Base-by-base conservation (phyloP, 1,140 invertebrate species). In the Drepana arcuata region DNA sequence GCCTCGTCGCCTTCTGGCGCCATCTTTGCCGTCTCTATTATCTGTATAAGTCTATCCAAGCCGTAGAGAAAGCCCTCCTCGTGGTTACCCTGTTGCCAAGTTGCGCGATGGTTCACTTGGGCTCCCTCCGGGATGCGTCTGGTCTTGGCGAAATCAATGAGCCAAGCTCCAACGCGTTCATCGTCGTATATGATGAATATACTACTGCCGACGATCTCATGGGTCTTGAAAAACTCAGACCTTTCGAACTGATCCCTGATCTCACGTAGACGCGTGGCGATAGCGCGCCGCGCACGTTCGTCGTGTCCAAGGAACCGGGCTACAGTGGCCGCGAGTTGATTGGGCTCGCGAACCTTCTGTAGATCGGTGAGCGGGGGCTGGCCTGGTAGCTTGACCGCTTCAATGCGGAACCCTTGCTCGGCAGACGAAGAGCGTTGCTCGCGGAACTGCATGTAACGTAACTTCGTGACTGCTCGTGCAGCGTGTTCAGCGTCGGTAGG, bases 81-180 rank as follows among this genome's bases (percentile, higher is more conserved):
- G 54, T 96, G 93, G 66, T 98, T 98, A 7, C 96, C 96, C 48
- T 93, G 89, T 23, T 87, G 65, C 96, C 96, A 98, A 14, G 86
- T 74, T 7, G 74, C 82, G 28, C 93, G 85, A 68, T 98, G 96
- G 33, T 89, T 89, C 2, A 97, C 86, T 31, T 67, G 84, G 7
- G 89, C 53, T 7, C 88, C 89, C 15, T 89, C 84, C 0, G 95
- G 93, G 15, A 97, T 79, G 28, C 86, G 85, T 9, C 90, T 85
- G 0, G 94, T 96, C 66, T 98, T 98, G 9, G 94, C 96, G 84
- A 99, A 99, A 69, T 99, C 97, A 37, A 99, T 99, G 42, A 99
- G 85, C 96, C 96, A 99, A 2, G 93, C 93, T 32, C 94, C 93
- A 2, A 94, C 92, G 48, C 91, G 90, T 34, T 89, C 88, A 41